These are phyloP conservation scores for Laothoe populi DNA, from an alignment of 2,888 invertebrate species.

Conservation along the genomic window DNA sequence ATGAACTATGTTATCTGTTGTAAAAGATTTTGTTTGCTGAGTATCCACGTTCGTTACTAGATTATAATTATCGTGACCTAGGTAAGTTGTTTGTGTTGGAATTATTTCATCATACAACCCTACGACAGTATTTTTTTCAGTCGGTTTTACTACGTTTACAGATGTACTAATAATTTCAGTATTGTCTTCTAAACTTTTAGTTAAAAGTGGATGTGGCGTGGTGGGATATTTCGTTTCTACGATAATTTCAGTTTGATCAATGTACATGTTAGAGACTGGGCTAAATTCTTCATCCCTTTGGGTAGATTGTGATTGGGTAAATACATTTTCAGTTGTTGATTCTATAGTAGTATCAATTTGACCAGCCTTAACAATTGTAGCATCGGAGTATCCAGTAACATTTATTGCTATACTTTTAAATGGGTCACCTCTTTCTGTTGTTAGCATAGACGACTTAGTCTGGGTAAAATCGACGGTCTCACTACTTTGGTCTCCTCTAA, in stretches of 20 bases:
- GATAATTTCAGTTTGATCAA: background rate
- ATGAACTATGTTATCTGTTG: background rate
- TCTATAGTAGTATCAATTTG: background rate
- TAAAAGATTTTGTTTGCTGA: background rate
- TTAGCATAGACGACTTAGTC: background rate
- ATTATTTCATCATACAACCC: background rate
- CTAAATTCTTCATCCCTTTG: background rate
- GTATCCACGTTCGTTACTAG: background rate
- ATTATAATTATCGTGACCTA: no score
- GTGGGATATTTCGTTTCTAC: background rate
- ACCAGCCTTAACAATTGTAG: background rate
- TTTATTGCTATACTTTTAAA: background rate
- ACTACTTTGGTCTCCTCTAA: background rate
- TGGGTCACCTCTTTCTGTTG: background rate
- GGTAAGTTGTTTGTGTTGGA: background rate
- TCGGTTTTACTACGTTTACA: background rate
- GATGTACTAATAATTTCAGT: conserved; percentile 3
- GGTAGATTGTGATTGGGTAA: background rate
- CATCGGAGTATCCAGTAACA: background rate
- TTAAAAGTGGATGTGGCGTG: background rate
- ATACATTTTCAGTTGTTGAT: background rate
- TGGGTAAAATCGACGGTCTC: background rate
- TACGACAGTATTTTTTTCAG: background rate
- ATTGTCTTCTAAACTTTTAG: background rate
- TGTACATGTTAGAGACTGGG: background rate